Evolutionary conservation across 2,888 invertebrate species (phyloP), one percentile per base, ranked within the genome.

Genomic region (Leucoptera coffeella): DNA sequence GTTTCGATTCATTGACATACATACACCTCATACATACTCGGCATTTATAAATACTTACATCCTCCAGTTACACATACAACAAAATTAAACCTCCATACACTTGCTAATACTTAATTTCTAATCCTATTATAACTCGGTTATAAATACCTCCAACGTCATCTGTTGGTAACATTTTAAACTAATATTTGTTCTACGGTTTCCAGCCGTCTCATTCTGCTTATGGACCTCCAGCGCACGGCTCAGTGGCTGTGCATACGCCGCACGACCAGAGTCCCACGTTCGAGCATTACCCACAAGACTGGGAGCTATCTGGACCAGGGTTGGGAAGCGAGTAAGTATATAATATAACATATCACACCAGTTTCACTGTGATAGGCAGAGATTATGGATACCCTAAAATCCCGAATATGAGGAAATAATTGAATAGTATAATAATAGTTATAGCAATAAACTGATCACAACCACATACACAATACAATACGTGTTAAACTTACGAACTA

Each of bases 281-380:
- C 29, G 69, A 73, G 14, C 62, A 74, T 33, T 67, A 72, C 29
- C 60, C 57, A 26, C 69, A 69, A 19, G 75, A 74, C 33, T 78
- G 77, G 74, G 74, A 74, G 35, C 61, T 73, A 5, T 77, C 78
- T 3, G 78, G 78, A 3, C 78, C 78, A 5, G 78, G 78, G 10
- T 51, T 78, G 35, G 78, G 78, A 22, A 74, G 72, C 39, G 78
- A 79, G 78, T 78, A 42, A 69, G 76, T 65, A 30, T n/a, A n/a
- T n/a, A n/a, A n/a, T n/a, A n/a, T n/a, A n/a, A n/a, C n/a, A n/a
- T n/a, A n/a, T n/a, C n/a, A n/a, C n/a, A n/a, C n/a, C n/a, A n/a
- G n/a, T n/a, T n/a, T n/a, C n/a, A n/a, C n/a, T n/a, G n/a, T n/a
- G n/a, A n/a, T n/a, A n/a, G n/a, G n/a, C n/a, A n/a, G n/a, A n/a